Evolutionary conservation across 2,113 vertebrate species (phyloP).

Genomic region (Rhinogobius similis): DNA sequence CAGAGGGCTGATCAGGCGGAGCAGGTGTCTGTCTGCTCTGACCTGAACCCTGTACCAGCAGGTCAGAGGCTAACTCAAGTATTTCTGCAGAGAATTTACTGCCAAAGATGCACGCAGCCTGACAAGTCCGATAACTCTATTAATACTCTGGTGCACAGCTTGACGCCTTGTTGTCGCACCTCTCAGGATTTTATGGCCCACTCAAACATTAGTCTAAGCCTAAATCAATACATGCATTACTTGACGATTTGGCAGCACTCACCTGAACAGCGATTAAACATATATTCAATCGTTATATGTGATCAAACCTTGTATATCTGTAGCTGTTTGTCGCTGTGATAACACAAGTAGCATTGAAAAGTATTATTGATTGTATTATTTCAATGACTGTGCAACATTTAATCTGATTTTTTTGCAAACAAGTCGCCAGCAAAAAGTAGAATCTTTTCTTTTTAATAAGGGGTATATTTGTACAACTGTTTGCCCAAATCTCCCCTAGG

Average conservation of each 20-base stretch:
- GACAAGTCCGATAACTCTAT: constrained; percentile 64
- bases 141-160: constrained; percentile 57
- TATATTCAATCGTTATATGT: background rate
- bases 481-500: too few relatives aligned
- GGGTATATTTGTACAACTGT: too few relatives aligned
- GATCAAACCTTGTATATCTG: too few relatives aligned
- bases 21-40: constrained; percentile 69
- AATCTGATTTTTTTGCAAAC: too few relatives aligned
- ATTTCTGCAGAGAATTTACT: constrained; percentile 78
- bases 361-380: too few relatives aligned
- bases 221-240: constrained; percentile 3
- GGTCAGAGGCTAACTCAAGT: constrained; percentile 78
- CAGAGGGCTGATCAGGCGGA: constrained; percentile 48
- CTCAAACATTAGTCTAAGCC: constrained; percentile 1
- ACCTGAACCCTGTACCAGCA: constrained; percentile 62
- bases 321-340: too few relatives aligned
- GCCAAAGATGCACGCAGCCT: constrained; percentile 47
- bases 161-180: constrained; percentile 38
- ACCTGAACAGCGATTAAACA: background rate
- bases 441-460: too few relatives aligned
- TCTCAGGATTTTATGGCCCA: constrained; percentile 12
- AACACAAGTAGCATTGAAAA: too few relatives aligned
- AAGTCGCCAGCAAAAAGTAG: too few relatives aligned
- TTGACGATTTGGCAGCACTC: background rate
- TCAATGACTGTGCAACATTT: too few relatives aligned